A percentile compares a stretch with the other conserved stretches of the same genome.
phyloP scores from a whole-genome alignment of 2,113 vertebrate species.

The Isichthys henryi region DNA sequence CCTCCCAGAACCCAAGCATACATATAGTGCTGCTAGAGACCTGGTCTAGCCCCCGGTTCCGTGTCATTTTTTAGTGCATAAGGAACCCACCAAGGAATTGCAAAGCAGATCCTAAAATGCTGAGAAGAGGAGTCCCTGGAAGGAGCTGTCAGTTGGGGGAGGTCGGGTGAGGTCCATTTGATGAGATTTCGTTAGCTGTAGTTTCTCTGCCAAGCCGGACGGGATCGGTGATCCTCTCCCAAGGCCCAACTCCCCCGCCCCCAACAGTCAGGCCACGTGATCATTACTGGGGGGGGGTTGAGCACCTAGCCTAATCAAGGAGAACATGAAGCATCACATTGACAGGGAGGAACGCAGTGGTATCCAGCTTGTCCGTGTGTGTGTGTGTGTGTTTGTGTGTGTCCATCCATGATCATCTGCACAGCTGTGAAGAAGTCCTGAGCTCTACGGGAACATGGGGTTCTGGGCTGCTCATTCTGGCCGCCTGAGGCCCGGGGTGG shows the following conservation, averaged over 20 bases:
- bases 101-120: neutral
- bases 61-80: slow-evolving; percentile 27
- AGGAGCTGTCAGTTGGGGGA: slow-evolving; percentile 24
- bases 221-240: neutral
- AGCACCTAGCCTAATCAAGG: neutral
- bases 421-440: neutral
- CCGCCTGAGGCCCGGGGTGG: neutral
- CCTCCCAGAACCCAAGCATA: slow-evolving; percentile 7
- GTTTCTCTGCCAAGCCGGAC: neutral
- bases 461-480: neutral
- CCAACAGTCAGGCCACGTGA: neutral
- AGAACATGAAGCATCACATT: neutral
- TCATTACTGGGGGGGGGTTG: neutral
- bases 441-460: neutral
- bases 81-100: slow-evolving; percentile 10
- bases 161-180: neutral
- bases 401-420: slow-evolving; percentile 17
- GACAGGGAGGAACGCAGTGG: neutral
- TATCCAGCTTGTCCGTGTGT: neutral
- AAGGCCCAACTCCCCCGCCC: neutral
- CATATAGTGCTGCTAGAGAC: slow-evolving; percentile 22
- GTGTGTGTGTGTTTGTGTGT: slow-evolving; percentile 1
- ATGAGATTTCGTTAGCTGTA: neutral
- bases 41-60: neutral
- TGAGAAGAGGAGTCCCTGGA: slow-evolving; percentile 15